Conservation (phyloP, 1,140 invertebrate genomes). For the Mizuhopecten yessoensis region DNA sequence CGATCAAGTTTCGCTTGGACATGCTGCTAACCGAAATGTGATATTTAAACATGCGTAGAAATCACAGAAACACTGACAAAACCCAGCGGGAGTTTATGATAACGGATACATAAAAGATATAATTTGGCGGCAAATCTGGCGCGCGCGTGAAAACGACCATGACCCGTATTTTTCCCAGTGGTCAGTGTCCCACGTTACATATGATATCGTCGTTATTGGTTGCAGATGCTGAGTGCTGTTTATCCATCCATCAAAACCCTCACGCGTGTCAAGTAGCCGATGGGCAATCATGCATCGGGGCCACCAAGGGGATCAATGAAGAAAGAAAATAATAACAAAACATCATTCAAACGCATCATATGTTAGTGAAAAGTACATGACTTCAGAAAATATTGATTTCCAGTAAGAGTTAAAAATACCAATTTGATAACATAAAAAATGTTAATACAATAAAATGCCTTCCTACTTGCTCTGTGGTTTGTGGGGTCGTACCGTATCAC, state of each 20-base stretch:
- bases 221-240: neutral
- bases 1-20: neutral
- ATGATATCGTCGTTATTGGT: slow-evolving; percentile 3
- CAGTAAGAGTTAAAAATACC: too few relatives aligned
- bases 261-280: slow-evolving; percentile 3
- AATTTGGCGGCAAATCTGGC: slow-evolving; percentile 12
- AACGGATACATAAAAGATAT: slow-evolving; percentile 23
- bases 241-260: slow-evolving; percentile 12
- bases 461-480: neutral
- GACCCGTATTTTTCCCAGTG: neutral
- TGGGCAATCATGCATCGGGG: neutral
- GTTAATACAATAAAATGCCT: neutral
- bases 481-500: neutral
- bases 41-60: neutral
- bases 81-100: neutral
- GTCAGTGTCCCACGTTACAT: slow-evolving; percentile 21
- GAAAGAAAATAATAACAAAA: neutral
- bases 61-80: slow-evolving; percentile 19
- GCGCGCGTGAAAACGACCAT: slow-evolving; percentile 14
- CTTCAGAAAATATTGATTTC: too few relatives aligned
- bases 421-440: too few relatives aligned
- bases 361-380: too few relatives aligned
- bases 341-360: neutral
- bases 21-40: neutral
- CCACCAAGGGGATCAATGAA: neutral